phyloP scores from a whole-genome alignment of 2,888 invertebrate species.

The Sminthurinus aureus region DNA sequence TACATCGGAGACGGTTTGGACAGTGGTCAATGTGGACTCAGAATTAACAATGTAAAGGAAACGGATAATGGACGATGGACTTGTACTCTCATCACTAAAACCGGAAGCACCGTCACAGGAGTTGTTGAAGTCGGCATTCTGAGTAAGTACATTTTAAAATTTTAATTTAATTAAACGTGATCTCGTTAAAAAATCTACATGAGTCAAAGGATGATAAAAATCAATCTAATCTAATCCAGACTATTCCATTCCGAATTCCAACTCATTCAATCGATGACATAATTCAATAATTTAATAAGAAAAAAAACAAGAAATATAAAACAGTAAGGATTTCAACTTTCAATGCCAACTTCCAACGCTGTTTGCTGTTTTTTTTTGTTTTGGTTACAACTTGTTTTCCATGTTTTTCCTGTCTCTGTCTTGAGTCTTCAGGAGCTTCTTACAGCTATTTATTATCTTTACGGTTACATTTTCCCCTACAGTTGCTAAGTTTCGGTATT shows the following conservation, averaged over 20 bases:
- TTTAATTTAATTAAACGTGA: background rate
- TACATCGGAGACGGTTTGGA: conserved; percentile 51
- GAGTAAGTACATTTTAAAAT: conserved; percentile 40
- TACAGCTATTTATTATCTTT: background rate
- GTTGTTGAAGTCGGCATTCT: conserved; percentile 45
- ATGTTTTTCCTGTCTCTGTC: background rate
- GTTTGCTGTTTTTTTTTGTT: background rate
- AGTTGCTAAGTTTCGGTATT: no score
- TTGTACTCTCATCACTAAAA: conserved; percentile 49
- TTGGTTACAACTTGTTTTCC: background rate
- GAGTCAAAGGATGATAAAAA: background rate
- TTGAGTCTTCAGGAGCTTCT: background rate
- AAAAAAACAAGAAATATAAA: background rate
- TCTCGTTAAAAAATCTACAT: background rate
- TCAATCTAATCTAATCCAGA: no score
- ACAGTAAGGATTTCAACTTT: background rate
- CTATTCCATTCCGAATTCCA: no score
- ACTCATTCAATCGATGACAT: no score
- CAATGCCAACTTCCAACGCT: background rate
- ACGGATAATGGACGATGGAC: conserved; percentile 54
- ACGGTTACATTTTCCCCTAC: background rate
- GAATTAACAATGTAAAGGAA: conserved; percentile 47
- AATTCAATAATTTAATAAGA: no score
- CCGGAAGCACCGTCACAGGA: conserved; percentile 41
- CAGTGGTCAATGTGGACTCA: conserved; percentile 51